Evolutionary conservation across 2,113 vertebrate species (phyloP).

Genomic region (Melierax canorus): DNA sequence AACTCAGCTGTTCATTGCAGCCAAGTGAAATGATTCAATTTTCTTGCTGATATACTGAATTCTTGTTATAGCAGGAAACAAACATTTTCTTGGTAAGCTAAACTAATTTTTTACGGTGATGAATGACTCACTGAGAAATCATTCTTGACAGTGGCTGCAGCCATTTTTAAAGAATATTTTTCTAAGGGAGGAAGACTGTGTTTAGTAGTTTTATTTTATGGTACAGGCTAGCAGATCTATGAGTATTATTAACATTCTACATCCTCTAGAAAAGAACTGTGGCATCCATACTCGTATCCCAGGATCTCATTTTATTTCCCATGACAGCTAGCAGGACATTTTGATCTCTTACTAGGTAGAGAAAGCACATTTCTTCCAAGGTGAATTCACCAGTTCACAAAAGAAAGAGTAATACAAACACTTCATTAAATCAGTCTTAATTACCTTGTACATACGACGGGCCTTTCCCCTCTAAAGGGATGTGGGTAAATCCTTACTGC

Average conservation of each 20-base stretch:
- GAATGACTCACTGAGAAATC: conserved; percentile 66
- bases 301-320: conserved; percentile 4
- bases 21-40: conserved; percentile 19
- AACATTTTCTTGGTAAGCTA: conserved; percentile 48
- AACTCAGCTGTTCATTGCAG: conserved; percentile 7
- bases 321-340: neutral
- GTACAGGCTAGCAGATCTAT: neutral
- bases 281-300: neutral
- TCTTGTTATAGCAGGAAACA: conserved; percentile 56
- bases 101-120: conserved; percentile 38
- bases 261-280: neutral
- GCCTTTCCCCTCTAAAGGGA: neutral
- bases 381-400: neutral
- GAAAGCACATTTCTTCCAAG: neutral
- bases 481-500: neutral
- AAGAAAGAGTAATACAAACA: neutral
- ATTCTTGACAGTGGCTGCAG: conserved; percentile 38
- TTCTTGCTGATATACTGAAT: conserved; percentile 50
- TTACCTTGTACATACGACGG: neutral
- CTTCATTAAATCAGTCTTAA: neutral
- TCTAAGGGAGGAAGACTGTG: neutral
- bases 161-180: conserved; percentile 21
- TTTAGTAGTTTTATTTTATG: neutral
- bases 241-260: neutral
- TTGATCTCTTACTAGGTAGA: neutral